Conservation (phyloP, 2,113 vertebrate genomes). For the Odocoileus virginianus region DNA sequence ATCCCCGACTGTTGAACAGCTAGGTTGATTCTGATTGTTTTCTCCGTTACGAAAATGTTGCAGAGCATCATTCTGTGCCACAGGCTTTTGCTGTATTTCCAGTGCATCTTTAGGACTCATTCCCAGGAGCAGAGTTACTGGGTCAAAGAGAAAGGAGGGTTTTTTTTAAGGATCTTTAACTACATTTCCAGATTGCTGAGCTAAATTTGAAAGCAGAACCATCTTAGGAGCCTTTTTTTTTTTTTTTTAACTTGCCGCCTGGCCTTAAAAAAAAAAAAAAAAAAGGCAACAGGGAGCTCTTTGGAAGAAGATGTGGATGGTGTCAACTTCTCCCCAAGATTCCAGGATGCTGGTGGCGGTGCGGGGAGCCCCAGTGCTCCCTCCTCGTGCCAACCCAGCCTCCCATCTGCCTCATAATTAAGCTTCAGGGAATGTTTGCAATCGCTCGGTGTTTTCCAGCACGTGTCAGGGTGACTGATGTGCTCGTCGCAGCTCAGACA, state of each 20-base stretch:
- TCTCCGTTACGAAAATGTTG: not conserved
- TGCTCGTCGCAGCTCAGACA: constrained; percentile 46
- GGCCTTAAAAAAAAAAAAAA: not conserved
- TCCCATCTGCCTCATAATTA: constrained; percentile 19
- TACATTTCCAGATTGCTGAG: not conserved
- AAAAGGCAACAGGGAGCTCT: not conserved
- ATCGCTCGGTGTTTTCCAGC: not conserved
- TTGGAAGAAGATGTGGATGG: not conserved
- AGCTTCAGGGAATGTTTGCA: constrained; percentile 40
- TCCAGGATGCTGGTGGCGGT: not conserved
- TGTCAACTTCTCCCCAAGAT: not conserved
- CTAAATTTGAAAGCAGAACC: not conserved
- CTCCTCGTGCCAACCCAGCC: not conserved
- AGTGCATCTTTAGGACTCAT: not conserved
- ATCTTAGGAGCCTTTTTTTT: not conserved
- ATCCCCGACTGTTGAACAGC: not conserved
- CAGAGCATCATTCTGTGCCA: not conserved
- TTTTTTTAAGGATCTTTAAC: not conserved
- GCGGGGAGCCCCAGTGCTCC: not conserved
- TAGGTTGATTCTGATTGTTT: not conserved
- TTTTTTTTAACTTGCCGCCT: not conserved
- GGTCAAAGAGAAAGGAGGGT: not conserved
- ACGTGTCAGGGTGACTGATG: constrained; percentile 46
- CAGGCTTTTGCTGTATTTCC: not conserved
- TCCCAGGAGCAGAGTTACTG: not conserved